Evolutionary conservation across 1,140 invertebrate genomes (phyloP).

Genomic region (Drosophila sp.): DNA sequence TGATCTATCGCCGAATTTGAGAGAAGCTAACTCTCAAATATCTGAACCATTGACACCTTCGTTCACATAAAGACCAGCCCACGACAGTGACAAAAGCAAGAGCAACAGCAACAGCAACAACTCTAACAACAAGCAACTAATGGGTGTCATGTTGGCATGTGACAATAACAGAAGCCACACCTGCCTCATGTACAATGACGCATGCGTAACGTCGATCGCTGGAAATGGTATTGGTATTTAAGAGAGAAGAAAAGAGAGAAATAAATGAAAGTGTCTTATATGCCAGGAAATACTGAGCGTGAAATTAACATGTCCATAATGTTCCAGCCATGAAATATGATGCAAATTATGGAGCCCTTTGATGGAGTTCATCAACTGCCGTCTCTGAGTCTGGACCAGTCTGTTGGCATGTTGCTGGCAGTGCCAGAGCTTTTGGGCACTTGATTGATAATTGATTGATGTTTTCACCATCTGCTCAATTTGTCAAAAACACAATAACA

Average conservation of each 20-base stretch:
- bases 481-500: slow-evolving; percentile 51
- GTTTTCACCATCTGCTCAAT: slow-evolving; percentile 68
- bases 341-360: slow-evolving; percentile 40
- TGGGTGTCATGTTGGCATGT: slow-evolving; percentile 56
- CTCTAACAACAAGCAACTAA: slow-evolving; percentile 8
- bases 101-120: slow-evolving; percentile 17
- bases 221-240: slow-evolving; percentile 10
- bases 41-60: slow-evolving; percentile 57
- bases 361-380: slow-evolving; percentile 55
- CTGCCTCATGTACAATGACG: slow-evolving; percentile 35
- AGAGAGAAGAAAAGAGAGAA: not conserved
- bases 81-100: slow-evolving; percentile 21
- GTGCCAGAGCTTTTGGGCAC: slow-evolving; percentile 29
- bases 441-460: slow-evolving; percentile 80
- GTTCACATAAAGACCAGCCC: slow-evolving; percentile 17
- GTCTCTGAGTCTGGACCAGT: not conserved
- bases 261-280: slow-evolving; percentile 75
- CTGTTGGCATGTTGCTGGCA: slow-evolving; percentile 37
- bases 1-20: slow-evolving; percentile 20
- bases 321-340: slow-evolving; percentile 41
- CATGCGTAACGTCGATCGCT: slow-evolving; percentile 56
- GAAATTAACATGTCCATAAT: slow-evolving; percentile 69
- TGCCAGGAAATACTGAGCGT: slow-evolving; percentile 47
- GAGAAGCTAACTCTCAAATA: slow-evolving; percentile 35
- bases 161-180: slow-evolving; percentile 47